Evolutionary conservation across 2,888 invertebrate species (phyloP).

Genomic region (Slavum lentiscoides): DNA sequence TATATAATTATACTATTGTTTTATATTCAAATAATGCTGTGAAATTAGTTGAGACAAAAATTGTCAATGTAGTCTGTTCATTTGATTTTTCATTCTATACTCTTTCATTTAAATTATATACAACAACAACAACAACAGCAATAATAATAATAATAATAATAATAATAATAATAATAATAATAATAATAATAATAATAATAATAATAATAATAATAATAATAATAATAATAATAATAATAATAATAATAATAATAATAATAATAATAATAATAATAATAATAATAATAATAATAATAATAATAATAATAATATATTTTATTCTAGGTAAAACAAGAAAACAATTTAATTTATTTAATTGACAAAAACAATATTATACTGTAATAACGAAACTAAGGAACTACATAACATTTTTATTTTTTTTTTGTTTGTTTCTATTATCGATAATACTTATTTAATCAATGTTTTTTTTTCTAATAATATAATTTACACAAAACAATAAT

Average conservation of each 20-base stretch:
- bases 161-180: not conserved
- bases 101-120: too few relatives aligned
- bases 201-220: not conserved
- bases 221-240: not conserved
- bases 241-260: conserved; percentile 12
- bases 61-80: too few relatives aligned
- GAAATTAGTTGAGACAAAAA: too few relatives aligned
- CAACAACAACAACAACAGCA: too few relatives aligned
- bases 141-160: not conserved
- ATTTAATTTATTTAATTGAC: conserved; percentile 46
- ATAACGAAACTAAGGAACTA: conserved; percentile 46
- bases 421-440: conserved; percentile 20
- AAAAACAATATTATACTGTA: conserved; percentile 36
- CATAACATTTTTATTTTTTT: conserved; percentile 38
- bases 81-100: too few relatives aligned
- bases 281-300: not conserved
- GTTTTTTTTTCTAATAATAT: conserved; percentile 13
- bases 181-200: conserved; percentile 12
- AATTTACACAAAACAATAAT: conserved; percentile 22
- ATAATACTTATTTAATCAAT: conserved; percentile 15
- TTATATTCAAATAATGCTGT: too few relatives aligned
- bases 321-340: conserved; percentile 42
- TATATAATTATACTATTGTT: too few relatives aligned
- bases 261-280: not conserved
- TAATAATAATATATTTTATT: conserved; percentile 9